Conservation (phyloP, 2,797 vertebrate species). For the Nannoperca australis region DNA sequence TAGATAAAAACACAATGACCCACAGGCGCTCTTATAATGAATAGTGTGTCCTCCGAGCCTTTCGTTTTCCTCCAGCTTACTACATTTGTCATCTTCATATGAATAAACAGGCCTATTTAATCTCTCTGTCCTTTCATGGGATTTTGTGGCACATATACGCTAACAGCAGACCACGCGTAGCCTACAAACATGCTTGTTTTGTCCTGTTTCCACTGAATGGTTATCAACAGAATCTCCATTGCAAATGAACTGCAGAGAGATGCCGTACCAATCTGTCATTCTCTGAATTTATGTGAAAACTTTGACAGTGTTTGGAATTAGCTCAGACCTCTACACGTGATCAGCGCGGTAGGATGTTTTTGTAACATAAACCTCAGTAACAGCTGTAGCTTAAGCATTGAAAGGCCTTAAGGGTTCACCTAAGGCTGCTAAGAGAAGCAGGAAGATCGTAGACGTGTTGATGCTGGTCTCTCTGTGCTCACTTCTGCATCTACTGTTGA, state of each 20-base stretch:
- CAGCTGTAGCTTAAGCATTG: slow-evolving; percentile 30
- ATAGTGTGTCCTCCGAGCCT: slow-evolving; percentile 79
- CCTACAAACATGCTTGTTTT: slow-evolving; percentile 65
- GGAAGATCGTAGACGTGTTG: slow-evolving; percentile 24
- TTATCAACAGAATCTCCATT: slow-evolving; percentile 72
- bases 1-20: slow-evolving; percentile 82
- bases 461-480: slow-evolving; percentile 50
- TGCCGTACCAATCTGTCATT: slow-evolving; percentile 59
- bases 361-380: slow-evolving; percentile 30
- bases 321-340: slow-evolving; percentile 45
- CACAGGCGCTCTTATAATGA: slow-evolving; percentile 83
- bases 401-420: slow-evolving; percentile 37
- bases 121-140: slow-evolving; percentile 75
- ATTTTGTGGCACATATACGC: slow-evolving; percentile 65
- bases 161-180: slow-evolving; percentile 56
- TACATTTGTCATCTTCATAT: slow-evolving; percentile 85
- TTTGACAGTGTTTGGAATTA: slow-evolving; percentile 71
- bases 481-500: slow-evolving; percentile 77
- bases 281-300: slow-evolving; percentile 69
- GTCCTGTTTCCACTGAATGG: slow-evolving; percentile 66
- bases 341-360: slow-evolving; percentile 21
- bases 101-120: slow-evolving; percentile 85
- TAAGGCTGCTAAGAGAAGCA: slow-evolving; percentile 24
- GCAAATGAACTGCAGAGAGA: slow-evolving; percentile 66
- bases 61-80: slow-evolving; percentile 72